Base-by-base conservation (phyloP, 2,797 vertebrate genomes). In the Neosilurus hyrtlii region DNA sequence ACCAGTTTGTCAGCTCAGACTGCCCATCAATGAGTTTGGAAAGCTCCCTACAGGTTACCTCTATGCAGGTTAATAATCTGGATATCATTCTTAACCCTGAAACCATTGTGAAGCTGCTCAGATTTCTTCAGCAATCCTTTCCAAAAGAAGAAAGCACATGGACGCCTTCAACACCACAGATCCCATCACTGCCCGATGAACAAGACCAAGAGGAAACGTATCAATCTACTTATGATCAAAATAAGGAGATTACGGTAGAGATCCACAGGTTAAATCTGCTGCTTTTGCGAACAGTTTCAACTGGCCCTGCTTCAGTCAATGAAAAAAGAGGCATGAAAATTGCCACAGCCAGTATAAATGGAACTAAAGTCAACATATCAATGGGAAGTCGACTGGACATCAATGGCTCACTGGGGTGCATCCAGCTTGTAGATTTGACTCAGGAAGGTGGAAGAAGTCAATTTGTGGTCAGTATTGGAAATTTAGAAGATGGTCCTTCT, bases 1-100 rank as follows among this genome's bases (percentile, higher is more conserved):
- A 98, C 89, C 97, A 99, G 86, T 99, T 99, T 95, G 96, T 99
- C 86, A 98, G 96, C 86, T 97, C 98, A 1, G 97, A 98, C 88
- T 99, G 97, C 84, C 98, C 98, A 0, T 98, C 96, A 0, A 98
- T 99, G 98, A 96, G 96, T 88, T 92, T 99, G 66, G 96, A 99
- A 80, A 96, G 96, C 88, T 97, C 96, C 4, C 93, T 98, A 30
- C 97, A 99, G 89, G 97, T 99, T 82, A 97, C 96, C 75, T 95
- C 94, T 8, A 89, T 99, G 74, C 98, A 98, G 89, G 96, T 99
- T 79, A 99, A 99, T 90, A 99, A 97, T 88, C 76, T 99, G 89
- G 97, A 99, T 91, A 99, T 99, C 71, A 98, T 99, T 86, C 94
- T 99, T 22, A 99, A 99, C 88, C 98, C 98, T 16, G 98, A 99